These are phyloP conservation scores for Gerris lacustris DNA, from an alignment of 2,888 invertebrate species.

Conservation along the genomic window DNA sequence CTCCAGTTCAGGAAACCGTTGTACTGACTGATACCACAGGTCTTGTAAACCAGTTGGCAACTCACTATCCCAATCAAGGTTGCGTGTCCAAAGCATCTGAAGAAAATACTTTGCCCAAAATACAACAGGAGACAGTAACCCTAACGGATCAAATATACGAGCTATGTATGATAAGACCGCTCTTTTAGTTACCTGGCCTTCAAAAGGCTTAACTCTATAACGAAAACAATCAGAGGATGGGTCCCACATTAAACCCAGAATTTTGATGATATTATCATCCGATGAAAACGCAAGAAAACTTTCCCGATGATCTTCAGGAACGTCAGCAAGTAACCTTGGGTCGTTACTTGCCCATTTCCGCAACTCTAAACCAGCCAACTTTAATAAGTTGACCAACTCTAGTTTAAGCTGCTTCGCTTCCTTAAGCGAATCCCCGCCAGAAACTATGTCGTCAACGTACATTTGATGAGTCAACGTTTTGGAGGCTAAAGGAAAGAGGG, in stretches of 20 bases:
- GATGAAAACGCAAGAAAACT: constrained; percentile 10
- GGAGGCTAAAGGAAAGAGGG: constrained; percentile 22
- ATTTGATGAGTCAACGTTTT: constrained; percentile 11
- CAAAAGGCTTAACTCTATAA: background rate
- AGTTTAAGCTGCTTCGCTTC: constrained; percentile 7
- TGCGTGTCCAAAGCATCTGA: no score
- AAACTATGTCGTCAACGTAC: constrained; percentile 16
- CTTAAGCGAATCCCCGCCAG: constrained; percentile 1
- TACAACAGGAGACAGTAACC: no score
- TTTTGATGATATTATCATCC: constrained; percentile 14
- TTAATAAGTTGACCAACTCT: constrained; percentile 19
- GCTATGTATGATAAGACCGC: no score
- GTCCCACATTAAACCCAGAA: constrained; percentile 10
- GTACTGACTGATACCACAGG: no score
- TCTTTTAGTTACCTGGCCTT: no score
- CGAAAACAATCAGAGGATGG: background rate
- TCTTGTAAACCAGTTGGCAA: constrained; percentile 37
- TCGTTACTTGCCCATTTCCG: constrained; percentile 25
- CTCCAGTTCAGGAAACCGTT: no score
- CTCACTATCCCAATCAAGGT: constrained; percentile 16
- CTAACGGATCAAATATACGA: no score
- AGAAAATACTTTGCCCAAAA: no score
- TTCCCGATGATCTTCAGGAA: background rate
- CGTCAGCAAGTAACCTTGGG: constrained; percentile 11
- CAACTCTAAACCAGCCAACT: constrained; percentile 21